Percentiles rank a stretch among this genome's conserved stretches.
phyloP scores from a whole-genome alignment of 1,140 invertebrate species.

The Wiebesia pumilae region DNA sequence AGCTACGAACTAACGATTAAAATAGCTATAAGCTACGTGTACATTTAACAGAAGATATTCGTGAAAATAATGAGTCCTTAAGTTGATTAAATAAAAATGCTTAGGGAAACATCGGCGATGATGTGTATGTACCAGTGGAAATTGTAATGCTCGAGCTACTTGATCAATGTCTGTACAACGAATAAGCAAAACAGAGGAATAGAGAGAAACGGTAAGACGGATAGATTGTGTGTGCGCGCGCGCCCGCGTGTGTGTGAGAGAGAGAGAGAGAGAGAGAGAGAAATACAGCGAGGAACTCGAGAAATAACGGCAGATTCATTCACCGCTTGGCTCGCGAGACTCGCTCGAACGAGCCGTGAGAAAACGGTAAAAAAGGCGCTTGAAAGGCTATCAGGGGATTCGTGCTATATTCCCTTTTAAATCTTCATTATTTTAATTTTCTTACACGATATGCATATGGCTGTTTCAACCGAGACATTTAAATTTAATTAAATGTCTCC shows the following conservation, averaged over 20 bases:
- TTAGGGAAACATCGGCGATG: neutral
- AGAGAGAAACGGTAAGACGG: neutral
- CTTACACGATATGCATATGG: neutral
- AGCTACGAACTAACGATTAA: no score
- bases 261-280: slow-evolving; percentile 27
- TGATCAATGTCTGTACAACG: slow-evolving; percentile 39
- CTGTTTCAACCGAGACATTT: neutral
- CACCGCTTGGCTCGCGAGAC: slow-evolving; percentile 60
- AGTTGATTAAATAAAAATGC: no score
- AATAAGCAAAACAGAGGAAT: slow-evolving; percentile 24
- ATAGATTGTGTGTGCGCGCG: no score
- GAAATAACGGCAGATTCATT: slow-evolving; percentile 64
- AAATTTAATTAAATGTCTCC: neutral
- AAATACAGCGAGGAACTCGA: slow-evolving; percentile 25
- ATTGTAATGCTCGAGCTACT: neutral
- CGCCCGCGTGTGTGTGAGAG: no score
- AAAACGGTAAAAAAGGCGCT: slow-evolving; percentile 62
- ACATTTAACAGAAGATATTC: no score
- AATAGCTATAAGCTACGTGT: no score
- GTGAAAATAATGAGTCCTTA: no score
- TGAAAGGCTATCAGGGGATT: slow-evolving; percentile 25
- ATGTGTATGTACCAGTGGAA: neutral
- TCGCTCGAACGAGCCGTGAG: slow-evolving; percentile 61
- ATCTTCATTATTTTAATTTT: neutral
- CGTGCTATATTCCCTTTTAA: slow-evolving; percentile 15